These are phyloP conservation scores for Sycon ciliatum DNA, from an alignment of 37 sponge, comb jelly and placozoan species.

Conservation along the genomic window DNA sequence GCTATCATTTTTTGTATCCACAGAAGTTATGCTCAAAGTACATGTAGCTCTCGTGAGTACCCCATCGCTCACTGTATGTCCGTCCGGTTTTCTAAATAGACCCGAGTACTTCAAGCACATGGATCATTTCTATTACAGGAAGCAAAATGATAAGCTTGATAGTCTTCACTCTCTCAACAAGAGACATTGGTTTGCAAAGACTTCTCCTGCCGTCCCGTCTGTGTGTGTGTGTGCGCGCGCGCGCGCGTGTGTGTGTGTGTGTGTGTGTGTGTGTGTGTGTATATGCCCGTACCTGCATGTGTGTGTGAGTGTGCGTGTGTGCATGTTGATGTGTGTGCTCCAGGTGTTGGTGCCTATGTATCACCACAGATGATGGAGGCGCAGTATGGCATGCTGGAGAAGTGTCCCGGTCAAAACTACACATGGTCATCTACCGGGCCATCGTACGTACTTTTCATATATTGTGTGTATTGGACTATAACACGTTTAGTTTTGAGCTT, in stretches of 20 bases:
- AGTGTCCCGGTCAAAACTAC: slow-evolving; percentile 51
- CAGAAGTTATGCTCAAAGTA: too few species aligned
- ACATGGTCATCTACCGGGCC: slow-evolving; percentile 92
- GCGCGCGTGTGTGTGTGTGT: not conserved
- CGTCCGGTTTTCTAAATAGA: too few species aligned
- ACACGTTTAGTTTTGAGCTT: not conserved
- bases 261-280: too few species aligned
- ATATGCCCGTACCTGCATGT: not conserved
- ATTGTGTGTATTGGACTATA: not conserved
- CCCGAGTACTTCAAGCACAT: too few species aligned
- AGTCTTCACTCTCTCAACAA: too few species aligned
- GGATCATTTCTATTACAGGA: too few species aligned
- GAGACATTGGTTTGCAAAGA: too few species aligned
- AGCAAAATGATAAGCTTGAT: too few species aligned
- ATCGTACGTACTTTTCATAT: slow-evolving; percentile 35
- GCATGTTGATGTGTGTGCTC: not conserved
- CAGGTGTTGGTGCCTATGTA: slow-evolving; percentile 80
- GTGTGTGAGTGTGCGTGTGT: not conserved
- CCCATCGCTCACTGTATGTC: too few species aligned
- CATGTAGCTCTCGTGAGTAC: too few species aligned
- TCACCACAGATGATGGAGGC: slow-evolving; percentile 86
- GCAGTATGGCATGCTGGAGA: slow-evolving; percentile 59
- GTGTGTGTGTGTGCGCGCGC: not conserved
- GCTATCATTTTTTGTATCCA: too few species aligned
- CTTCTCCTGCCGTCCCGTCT: not conserved